Evolutionary conservation across 2,797 vertebrate species (phyloP).

Genomic region (Anguilla anguilla): DNA sequence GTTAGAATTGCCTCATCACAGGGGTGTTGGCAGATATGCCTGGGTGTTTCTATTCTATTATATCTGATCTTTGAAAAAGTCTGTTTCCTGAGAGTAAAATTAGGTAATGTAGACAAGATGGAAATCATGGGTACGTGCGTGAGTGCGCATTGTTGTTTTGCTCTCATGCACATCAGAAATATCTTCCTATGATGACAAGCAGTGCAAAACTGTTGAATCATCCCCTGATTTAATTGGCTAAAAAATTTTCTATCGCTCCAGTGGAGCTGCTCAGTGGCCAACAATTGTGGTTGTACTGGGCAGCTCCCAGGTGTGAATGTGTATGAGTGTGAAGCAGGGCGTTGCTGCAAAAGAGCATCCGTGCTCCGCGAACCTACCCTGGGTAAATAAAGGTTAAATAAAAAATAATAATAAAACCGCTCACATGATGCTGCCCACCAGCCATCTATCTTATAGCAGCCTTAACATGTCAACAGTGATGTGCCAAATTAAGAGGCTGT

Average conservation of each 20-base stretch:
- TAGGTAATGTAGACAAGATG: background rate
- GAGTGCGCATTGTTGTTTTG: background rate
- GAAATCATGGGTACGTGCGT: background rate
- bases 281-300: no score
- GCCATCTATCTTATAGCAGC: background rate
- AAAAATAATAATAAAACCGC: no score
- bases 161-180: background rate
- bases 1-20: background rate
- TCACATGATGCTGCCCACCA: background rate
- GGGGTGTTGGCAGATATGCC: background rate
- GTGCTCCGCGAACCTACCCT: no score
- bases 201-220: background rate
- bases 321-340: no score
- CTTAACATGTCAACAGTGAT: background rate
- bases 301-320: no score
- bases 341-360: no score
- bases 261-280: no score
- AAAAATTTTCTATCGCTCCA: no score
- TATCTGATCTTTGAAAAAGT: background rate
- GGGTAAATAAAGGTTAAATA: no score
- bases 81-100: background rate
- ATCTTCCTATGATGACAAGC: background rate
- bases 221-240: no score
- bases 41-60: background rate
- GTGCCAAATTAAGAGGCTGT: background rate